Base-by-base conservation (phyloP, 53 echinoderm and acorn worm species). In the Holothuria scabra region DNA sequence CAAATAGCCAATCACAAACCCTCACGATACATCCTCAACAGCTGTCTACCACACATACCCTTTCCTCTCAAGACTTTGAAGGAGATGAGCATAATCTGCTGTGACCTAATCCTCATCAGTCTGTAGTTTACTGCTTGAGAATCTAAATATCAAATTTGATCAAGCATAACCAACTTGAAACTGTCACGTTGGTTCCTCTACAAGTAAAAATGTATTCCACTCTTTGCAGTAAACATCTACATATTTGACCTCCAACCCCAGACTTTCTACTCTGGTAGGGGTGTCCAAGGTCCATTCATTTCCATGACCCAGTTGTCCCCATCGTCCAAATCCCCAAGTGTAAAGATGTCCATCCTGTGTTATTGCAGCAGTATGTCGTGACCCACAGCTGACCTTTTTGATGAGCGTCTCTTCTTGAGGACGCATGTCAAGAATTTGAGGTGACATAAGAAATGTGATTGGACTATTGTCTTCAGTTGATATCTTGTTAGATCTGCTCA, bases 351-450 rank as follows among this genome's bases (percentile, higher is more conserved):
- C 92, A 49, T 85, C 86, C 32, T 71, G 91, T 89, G 94, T 84
- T 33, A 96, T 84, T 22, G 92, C 97, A 12, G 92, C 97, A 22
- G 97, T 87, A 49, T 96, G 97, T 34, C 97, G 79, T 44, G 94
- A 90, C 71, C 97, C 97, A 87, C 97, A 96, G 85, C 93, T 96
- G 87, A 94, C 92, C 84, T 90, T 87, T 69, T 85, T 86, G 71
- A 96, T 84, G 30, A 88, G 88, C 56, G 71, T 70, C 65, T 87
- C 91, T 29, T 71, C 84, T 20, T 93, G 93, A 26, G 62, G 82
- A 20, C 62, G 38, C 65, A 81, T 86, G 67, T 96, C 97, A 26
- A 96, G 88, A 34, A 81, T 64, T 64, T 81, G 82, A 2, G 82
- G 82, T 59, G 65, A 78, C 57, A 57, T 78, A 14, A 78, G 58